Evolutionary conservation across 2,797 vertebrate genomes (phyloP), one percentile per base, ranked within the genome.

Genomic region (Gymnothorax javanicus): DNA sequence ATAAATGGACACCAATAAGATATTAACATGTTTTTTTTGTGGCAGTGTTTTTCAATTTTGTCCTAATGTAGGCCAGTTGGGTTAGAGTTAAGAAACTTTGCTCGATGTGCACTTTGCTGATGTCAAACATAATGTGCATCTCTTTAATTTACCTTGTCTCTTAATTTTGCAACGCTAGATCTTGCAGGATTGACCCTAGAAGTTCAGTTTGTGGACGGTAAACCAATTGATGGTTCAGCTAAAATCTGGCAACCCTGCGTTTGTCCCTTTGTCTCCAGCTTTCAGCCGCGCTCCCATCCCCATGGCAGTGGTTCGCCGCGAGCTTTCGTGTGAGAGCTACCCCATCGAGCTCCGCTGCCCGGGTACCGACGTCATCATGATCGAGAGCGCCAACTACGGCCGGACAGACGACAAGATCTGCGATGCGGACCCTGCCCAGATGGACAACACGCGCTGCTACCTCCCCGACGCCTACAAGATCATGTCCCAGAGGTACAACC

Each of bases 401-500:
- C 97, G 99, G 92, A 99, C 98, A 0, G 99, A 99, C 20, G 98
- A 99, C 95, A 99, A 99, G 95, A 99, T 99, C 93, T 99, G 99
- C 88, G 99, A 99, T 94, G 99, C 99, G 0, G 99, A 99, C 95
- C 99, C 98, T 2, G 98, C 98, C 91, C 98, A 99, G 95, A 99
- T 99, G 99, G 99, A 99, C 94, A 99, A 99, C 95, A 99, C 98
- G 7, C 97, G 98, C 62, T 99, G 99, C 94, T 99, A 99, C 95
- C 96, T 99, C 92, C 99, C 99, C 82, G 99, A 99, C 90, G 98
- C 99, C 67, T 99, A 99, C 96, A 99, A 99, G 96, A 99, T 99
- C 95, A 99, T 99, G 99, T 98, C 98, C 87, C 97, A 99, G 92
- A 98, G 99, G 99, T 99, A 43, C 33, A 2, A 1, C 33, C 33